A percentile compares a stretch with the other conserved stretches of the same genome.
phyloP scores from a whole-genome alignment of 1,140 invertebrate species.

The Philotrypesis tridentata region DNA sequence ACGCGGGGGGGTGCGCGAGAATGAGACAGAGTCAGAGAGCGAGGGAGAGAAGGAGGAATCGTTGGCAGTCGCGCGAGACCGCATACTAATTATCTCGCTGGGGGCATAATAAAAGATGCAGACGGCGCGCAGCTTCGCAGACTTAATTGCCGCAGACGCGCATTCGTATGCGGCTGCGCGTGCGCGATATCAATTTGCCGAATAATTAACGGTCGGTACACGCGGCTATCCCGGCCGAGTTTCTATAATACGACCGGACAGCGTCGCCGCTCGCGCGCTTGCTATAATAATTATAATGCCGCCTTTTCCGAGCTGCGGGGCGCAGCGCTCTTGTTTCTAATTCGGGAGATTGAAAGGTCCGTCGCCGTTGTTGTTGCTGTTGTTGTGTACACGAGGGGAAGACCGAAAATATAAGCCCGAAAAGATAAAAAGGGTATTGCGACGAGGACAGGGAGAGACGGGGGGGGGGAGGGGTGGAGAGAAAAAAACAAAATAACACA shows the following conservation, averaged over 20 bases:
- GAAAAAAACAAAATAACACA: too few species aligned
- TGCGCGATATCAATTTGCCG: slow-evolving; percentile 27
- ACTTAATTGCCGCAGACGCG: slow-evolving; percentile 57
- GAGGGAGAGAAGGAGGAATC: background rate
- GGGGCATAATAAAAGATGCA: slow-evolving; percentile 58
- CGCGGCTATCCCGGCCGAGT: background rate
- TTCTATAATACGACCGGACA: background rate
- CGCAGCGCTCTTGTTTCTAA: too few species aligned
- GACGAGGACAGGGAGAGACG: too few species aligned
- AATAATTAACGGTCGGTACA: slow-evolving; percentile 22
- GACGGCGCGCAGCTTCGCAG: slow-evolving; percentile 50
- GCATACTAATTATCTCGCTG: slow-evolving; percentile 57
- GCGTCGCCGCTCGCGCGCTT: too few species aligned
- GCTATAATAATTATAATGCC: too few species aligned
- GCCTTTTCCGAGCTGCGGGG: background rate
- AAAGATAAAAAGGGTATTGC: too few species aligned
- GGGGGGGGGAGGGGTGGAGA: too few species aligned
- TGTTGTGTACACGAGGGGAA: too few species aligned
- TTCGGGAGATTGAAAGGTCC: too few species aligned
- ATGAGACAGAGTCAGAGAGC: background rate
- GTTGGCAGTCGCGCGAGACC: slow-evolving; percentile 47
- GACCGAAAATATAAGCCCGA: too few species aligned
- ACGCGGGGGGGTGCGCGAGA: background rate
- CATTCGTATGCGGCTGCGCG: slow-evolving; percentile 9
- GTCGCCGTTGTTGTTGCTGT: too few species aligned